Percentiles rank a stretch among this genome's conserved stretches.
These are phyloP conservation scores for Acronicta leporina DNA, from an alignment of 2,888 invertebrate genomes.

Conservation along the genomic window DNA sequence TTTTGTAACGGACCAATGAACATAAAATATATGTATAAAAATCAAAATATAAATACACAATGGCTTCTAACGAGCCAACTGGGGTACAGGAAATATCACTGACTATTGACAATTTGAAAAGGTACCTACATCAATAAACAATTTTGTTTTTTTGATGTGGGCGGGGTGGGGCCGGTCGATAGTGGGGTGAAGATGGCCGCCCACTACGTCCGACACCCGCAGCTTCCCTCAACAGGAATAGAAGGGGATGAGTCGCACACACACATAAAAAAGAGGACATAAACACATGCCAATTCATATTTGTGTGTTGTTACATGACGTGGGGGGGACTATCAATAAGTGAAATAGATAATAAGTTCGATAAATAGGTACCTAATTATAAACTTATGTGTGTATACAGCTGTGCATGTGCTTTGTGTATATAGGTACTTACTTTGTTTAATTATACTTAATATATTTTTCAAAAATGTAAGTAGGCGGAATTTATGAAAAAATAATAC, in stretches of 20 bases:
- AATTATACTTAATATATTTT: too few relatives aligned
- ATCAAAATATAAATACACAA: slow-evolving; percentile 5
- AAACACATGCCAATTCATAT: slow-evolving; percentile 38
- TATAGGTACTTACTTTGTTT: too few relatives aligned
- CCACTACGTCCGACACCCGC: slow-evolving; percentile 65
- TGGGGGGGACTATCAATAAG: slow-evolving; percentile 8
- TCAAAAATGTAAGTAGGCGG: too few relatives aligned
- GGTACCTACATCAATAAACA: slow-evolving; percentile 48
- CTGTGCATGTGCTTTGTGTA: too few relatives aligned
- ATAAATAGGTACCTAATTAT: neutral
- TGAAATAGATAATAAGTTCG: neutral
- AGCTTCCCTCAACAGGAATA: slow-evolving; percentile 81
- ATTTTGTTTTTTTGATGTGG: slow-evolving; percentile 66
- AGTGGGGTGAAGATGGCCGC: slow-evolving; percentile 74
- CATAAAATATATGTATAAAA: neutral
- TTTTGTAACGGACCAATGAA: neutral
- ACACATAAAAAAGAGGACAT: slow-evolving; percentile 51
- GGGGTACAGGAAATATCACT: slow-evolving; percentile 9
- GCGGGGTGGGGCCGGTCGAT: slow-evolving; percentile 73
- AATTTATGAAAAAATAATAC: too few relatives aligned
- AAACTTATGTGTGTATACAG: too few relatives aligned
- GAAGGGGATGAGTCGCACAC: slow-evolving; percentile 73
- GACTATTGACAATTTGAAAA: slow-evolving; percentile 29
- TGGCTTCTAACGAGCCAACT: slow-evolving; percentile 7
- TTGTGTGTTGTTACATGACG: slow-evolving; percentile 17